Base-by-base conservation (phyloP, 2,797 vertebrate genomes). In the Atherinosoma microstoma region DNA sequence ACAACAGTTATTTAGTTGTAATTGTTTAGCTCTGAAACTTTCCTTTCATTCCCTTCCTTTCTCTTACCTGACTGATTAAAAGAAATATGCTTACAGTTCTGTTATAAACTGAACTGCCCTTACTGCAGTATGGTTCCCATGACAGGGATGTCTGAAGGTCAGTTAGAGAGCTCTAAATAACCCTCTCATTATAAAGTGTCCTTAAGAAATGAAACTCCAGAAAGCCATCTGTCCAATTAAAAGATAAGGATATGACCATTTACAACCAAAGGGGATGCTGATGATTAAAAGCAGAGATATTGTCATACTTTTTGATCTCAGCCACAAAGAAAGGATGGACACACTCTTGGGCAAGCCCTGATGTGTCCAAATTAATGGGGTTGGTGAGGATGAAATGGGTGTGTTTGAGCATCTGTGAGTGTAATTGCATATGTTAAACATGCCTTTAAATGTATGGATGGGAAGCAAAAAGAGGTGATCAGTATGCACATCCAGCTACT, bases 211-310 rank as follows among this genome's bases (percentile, higher is more conserved):
- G 85, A 87, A 82, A 77, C 70, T 87, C 67, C 47, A 73, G 87
- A 90, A 89, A 80, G 74, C 67, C 73, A 79, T 84, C 78, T 22
- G 65, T 85, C 90, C 90, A 92, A 92, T 92, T 92, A 92, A 92
- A 90, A 89, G 87, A 92, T 91, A 91, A 88, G 90, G 87, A 79
- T 79, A 73, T 90, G 85, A 88, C 87, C 78, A 91, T 90, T 90
- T 86, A 85, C 70, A 72, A 83, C 79, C 88, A 80, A 70, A 30
- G 73, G 81, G 88, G 84, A 87, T 20, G 1, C 58, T 57, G 74
- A 84, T 79, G 67, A 79, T 51, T 61, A 64, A 69, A 81, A 85
- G 85, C 35, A 72, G 38, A 74, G 54, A 70, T 58, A 83, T 83
- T 84, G 80, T 82, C 70, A 79, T 62, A 78, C 58, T 76, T 87